Conservation (phyloP, 1,140 invertebrate genomes). For the Temnothorax longispinosus region DNA sequence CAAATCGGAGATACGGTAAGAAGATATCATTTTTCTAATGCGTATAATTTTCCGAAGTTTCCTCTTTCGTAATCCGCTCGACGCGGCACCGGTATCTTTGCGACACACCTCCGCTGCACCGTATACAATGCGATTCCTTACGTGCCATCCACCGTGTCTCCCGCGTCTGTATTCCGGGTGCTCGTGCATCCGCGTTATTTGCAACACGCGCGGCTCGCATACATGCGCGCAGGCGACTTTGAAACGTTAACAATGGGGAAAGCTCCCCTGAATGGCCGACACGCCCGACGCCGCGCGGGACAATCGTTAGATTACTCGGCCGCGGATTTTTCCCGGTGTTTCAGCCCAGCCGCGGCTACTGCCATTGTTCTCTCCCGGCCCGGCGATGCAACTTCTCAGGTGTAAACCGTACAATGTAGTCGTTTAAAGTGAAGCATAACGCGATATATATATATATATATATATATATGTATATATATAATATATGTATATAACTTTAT, state of each 20-base stretch:
- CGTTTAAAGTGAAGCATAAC: slow-evolving; percentile 70
- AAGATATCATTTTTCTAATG: background rate
- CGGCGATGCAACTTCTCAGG: slow-evolving; percentile 59
- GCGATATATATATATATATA: slow-evolving; percentile 42
- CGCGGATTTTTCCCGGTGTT: slow-evolving; percentile 61
- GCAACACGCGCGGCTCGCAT: slow-evolving; percentile 37
- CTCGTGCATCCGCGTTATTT: slow-evolving; percentile 50
- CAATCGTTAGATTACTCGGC: slow-evolving; percentile 66
- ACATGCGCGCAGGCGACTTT: slow-evolving; percentile 29
- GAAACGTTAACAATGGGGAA: slow-evolving; percentile 58
- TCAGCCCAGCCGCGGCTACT: slow-evolving; percentile 21
- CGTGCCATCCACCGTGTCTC: slow-evolving; percentile 16
- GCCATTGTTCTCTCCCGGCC: slow-evolving; percentile 10
- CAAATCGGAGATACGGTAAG: background rate
- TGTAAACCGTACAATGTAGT: slow-evolving; percentile 67
- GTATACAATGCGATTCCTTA: slow-evolving; percentile 47
- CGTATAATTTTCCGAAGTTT: background rate
- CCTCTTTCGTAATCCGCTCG: slow-evolving; percentile 34
- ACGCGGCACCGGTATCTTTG: slow-evolving; percentile 22
- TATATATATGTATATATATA: background rate
- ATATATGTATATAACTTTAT: background rate
- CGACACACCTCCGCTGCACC: slow-evolving; percentile 18
- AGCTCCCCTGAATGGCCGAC: slow-evolving; percentile 39
- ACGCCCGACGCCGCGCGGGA: slow-evolving; percentile 20
- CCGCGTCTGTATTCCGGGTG: slow-evolving; percentile 21